These are phyloP conservation scores for Tupiocoris notatus DNA, from an alignment of 2,888 invertebrate species.

Conservation along the genomic window DNA sequence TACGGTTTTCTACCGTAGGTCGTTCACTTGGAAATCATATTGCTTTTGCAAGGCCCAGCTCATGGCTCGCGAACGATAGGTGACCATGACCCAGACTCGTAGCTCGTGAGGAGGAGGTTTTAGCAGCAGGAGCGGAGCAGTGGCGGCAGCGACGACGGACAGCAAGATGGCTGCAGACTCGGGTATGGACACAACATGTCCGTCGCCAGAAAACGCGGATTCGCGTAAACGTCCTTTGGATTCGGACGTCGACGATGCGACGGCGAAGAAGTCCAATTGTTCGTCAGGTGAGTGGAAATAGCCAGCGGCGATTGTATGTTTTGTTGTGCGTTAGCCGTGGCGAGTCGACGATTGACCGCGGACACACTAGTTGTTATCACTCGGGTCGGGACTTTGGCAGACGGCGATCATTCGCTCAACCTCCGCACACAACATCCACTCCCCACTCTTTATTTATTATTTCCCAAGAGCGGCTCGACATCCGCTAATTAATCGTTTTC, in stretches of 20 bases:
- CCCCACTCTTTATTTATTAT: not conserved
- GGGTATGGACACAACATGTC: slow-evolving; percentile 91
- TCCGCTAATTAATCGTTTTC: no score
- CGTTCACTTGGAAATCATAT: no score
- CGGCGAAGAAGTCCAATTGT: slow-evolving; percentile 86
- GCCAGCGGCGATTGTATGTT: no score
- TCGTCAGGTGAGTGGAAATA: slow-evolving; percentile 68
- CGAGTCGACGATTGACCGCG: not conserved
- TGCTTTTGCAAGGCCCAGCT: slow-evolving; percentile 27
- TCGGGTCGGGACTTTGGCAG: not conserved
- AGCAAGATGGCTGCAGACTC: slow-evolving; percentile 82
- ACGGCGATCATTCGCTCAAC: no score
- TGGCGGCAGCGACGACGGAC: not conserved
- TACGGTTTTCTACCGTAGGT: no score
- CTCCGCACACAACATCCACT: no score
- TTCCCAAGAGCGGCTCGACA: no score
- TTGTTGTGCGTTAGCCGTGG: not conserved
- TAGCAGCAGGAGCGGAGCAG: not conserved
- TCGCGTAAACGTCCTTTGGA: slow-evolving; percentile 87
- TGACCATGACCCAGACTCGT: slow-evolving; percentile 36
- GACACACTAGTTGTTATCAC: not conserved
- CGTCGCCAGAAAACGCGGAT: slow-evolving; percentile 87
- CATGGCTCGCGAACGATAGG: slow-evolving; percentile 4
- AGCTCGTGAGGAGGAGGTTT: not conserved
- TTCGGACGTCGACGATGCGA: slow-evolving; percentile 82